Evolutionary conservation across 2,113 vertebrate species (phyloP).

Genomic region (Thryonomys swinderianus): DNA sequence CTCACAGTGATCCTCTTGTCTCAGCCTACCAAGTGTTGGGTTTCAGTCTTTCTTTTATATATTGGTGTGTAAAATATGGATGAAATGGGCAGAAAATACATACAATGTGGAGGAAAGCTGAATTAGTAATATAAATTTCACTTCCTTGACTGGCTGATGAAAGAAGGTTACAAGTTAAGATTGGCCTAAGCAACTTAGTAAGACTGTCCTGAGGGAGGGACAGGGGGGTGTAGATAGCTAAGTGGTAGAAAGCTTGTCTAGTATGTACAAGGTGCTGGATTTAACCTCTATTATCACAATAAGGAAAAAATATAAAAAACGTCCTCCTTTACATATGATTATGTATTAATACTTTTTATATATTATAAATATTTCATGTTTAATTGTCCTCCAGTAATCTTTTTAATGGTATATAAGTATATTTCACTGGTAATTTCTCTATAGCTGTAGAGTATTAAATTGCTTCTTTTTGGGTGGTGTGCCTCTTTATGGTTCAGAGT

Average conservation of each 20-base stretch:
- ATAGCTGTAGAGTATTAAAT: constrained; percentile 7
- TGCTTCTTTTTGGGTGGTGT: not conserved
- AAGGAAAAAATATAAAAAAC: not conserved
- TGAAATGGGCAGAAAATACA: not conserved
- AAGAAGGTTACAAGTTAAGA: not conserved
- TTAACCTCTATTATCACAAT: not conserved
- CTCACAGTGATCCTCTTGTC: not conserved
- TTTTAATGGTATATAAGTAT: constrained; percentile 42
- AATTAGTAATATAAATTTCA: not conserved
- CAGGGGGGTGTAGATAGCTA: not conserved
- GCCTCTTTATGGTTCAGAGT: not conserved
- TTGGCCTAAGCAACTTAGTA: not conserved
- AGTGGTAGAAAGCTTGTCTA: not conserved
- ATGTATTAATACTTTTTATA: not conserved
- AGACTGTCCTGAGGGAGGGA: not conserved
- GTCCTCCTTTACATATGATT: not conserved
- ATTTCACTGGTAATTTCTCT: not conserved
- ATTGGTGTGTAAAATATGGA: not conserved
- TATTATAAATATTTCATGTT: constrained; percentile 18
- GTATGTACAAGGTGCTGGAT: not conserved
- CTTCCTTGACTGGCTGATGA: not conserved
- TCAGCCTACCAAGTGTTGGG: not conserved
- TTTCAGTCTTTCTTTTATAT: constrained; percentile 27
- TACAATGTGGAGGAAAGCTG: not conserved
- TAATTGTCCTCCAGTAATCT: constrained; percentile 10